Evolutionary conservation across 2,888 invertebrate species (phyloP), one percentile per base, ranked within the genome.

Genomic region (Disparrhopalites patrizii): DNA sequence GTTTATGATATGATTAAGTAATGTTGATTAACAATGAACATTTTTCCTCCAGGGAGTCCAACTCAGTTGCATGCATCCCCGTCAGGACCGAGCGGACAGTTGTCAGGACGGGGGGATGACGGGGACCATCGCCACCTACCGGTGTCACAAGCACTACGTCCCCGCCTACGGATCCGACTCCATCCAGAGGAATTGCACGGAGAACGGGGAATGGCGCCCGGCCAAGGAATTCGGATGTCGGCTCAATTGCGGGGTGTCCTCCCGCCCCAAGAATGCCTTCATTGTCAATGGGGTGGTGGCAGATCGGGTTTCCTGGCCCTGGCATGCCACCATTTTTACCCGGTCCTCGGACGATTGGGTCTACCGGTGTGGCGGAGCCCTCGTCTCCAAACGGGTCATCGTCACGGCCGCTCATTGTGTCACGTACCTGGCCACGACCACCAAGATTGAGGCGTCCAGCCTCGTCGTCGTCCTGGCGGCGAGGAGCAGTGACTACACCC

Each of bases 381-480:
- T 62, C 18, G 51, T 62, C 18, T 33, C 51, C 5, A 62, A 51
- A 20, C 31, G 31, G 8, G 33, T 62, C 13, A 1, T 62, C 3
- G n/a, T 62, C 3, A 62, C 51, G 1, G 62, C 62, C 3, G 62
- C 62, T 1, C 62, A 62, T 20, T 62, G 62, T 36, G 31, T 62
- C 23, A 62, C 51, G 1, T 20, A 31, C 13, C 28, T 47, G 5
- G 5, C 47, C 3, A 62, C 50, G 5, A 62, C 51, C 5, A 62
- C 51, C 7, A 10, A 23, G 3, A 50, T 30, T 3, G 8, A 8
- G 20, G 51, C 50, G 1, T 50, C 50, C 10, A 52, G 51, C n/a
- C 28, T 51, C 5, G 10, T 31, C 5, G 51, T 62, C 10, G 7
- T 62, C 1, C 23, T 62, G 8, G 62, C 62, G 10, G 50, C 62